Evolutionary conservation across 2,888 invertebrate species (phyloP).

Genomic region (Rugalucina vietnamica): DNA sequence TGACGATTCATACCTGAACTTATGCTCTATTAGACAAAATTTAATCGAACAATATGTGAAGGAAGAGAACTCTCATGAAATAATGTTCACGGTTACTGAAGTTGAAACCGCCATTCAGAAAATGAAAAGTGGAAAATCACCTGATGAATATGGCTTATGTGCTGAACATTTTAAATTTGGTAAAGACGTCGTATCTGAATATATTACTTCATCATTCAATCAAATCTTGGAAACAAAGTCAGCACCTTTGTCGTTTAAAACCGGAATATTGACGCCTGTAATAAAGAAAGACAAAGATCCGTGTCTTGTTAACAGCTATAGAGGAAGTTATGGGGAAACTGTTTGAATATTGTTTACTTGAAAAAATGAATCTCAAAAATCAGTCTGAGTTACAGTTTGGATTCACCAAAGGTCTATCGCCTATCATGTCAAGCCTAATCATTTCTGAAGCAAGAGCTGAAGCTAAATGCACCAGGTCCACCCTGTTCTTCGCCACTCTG

Average conservation of each 20-base stretch:
- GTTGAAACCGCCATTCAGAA: not conserved
- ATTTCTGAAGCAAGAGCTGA: not conserved
- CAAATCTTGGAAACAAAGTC: not conserved
- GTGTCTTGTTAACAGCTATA: not conserved
- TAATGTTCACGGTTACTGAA: not conserved
- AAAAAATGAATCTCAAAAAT: not conserved
- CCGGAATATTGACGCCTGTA: not conserved
- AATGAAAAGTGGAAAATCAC: not conserved
- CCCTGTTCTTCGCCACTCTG: not conserved
- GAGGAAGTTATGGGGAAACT: not conserved
- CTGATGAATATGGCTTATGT: not conserved
- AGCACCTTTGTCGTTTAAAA: not conserved
- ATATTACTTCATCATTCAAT: not conserved
- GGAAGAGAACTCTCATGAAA: not conserved
- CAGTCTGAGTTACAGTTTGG: not conserved
- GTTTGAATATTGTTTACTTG: not conserved
- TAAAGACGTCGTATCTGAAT: not conserved
- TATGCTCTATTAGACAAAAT: not conserved
- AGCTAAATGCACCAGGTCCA: not conserved
- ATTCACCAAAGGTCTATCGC: not conserved
- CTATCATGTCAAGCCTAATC: not conserved
- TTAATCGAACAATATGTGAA: not conserved
- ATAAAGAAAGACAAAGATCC: not conserved
- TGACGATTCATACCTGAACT: slow-evolving; percentile 5
- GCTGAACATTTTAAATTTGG: not conserved